Evolutionary conservation across 2,888 invertebrate species (phyloP), one percentile per base, ranked within the genome.

Genomic region (Synanthedon myopaeformis): DNA sequence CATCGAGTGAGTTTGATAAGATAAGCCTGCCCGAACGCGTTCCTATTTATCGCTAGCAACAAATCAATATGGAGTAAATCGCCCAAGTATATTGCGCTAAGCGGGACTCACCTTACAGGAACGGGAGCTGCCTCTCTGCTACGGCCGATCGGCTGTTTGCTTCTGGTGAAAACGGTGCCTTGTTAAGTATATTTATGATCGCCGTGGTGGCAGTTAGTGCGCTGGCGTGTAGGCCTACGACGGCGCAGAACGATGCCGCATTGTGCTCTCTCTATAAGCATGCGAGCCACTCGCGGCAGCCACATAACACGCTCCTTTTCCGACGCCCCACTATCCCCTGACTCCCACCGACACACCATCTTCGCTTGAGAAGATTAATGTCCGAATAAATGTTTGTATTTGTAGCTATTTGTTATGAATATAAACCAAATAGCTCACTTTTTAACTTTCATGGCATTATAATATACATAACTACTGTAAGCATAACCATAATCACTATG

Each of bases 221-320:
- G 76, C 77, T 72, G 76, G 77, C 77, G 80, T 82, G 69, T 70
- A 58, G 65, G 59, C 64, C 65, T 61, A 73, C 81, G 79, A 77
- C 83, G 83, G 67, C 78, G 82, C 84, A 78, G 74, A 69, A 55
- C 65, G 72, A 65, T 81, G 78, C 78, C 83, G 82, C 82, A 85
- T 77, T 80, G 76, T 76, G 76, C 64, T 81, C 78, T 81, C 78
- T 76, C 78, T 80, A 79, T 76, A 71, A 64, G 49, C 13, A 41
- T 50, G 51, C 50, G 49, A 13, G 49, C 35, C 35, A 35, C 35
- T 35, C 35, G 23, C 49, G 17, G 49, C 13, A 17, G 17, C 17
- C 23, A 23, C 23, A 12, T 19, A 17, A 35, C 35, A 8, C 35
- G 35, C 35, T 35, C 35, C 23, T 23, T 35, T 35, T 35, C 35